Evolutionary conservation across 2,888 invertebrate genomes (phyloP).

Genomic region (Bembecia ichneumoniformis): DNA sequence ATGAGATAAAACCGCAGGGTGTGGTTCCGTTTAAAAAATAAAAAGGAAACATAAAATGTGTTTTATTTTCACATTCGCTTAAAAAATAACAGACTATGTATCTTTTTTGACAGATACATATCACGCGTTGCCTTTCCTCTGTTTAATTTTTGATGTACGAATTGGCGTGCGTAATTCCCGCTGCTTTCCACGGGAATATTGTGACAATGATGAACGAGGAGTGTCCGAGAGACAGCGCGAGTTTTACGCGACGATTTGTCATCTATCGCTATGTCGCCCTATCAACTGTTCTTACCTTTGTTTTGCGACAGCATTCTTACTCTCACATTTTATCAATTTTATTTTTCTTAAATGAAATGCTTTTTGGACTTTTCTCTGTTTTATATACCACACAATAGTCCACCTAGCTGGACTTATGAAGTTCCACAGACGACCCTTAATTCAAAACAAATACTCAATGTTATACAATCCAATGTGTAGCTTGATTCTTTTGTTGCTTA

Average conservation of each 20-base stretch:
- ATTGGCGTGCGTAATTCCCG: slow-evolving; percentile 16
- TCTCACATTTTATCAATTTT: too few relatives aligned
- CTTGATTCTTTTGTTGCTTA: background rate
- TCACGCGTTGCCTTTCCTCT: background rate
- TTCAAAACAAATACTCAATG: too few relatives aligned
- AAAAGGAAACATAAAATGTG: background rate
- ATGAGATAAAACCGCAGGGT: too few relatives aligned
- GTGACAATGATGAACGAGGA: slow-evolving; percentile 36
- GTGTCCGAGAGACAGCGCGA: slow-evolving; percentile 16
- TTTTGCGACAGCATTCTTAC: background rate
- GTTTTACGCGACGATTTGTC: slow-evolving; percentile 30
- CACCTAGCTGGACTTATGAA: too few relatives aligned
- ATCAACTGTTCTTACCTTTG: slow-evolving; percentile 7
- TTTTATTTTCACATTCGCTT: background rate
- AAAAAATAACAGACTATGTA: background rate
- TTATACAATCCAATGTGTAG: too few relatives aligned
- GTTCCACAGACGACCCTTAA: too few relatives aligned
- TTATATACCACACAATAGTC: too few relatives aligned
- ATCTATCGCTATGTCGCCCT: slow-evolving; percentile 23
- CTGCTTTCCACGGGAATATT: slow-evolving; percentile 16
- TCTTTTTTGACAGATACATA: background rate
- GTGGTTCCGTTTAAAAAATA: too few relatives aligned
- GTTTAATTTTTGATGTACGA: slow-evolving; percentile 8
- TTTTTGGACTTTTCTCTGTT: too few relatives aligned
- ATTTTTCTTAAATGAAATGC: too few relatives aligned